Evolutionary conservation across 2,888 invertebrate genomes (phyloP).

Genomic region (Xestia rhomboidea): DNA sequence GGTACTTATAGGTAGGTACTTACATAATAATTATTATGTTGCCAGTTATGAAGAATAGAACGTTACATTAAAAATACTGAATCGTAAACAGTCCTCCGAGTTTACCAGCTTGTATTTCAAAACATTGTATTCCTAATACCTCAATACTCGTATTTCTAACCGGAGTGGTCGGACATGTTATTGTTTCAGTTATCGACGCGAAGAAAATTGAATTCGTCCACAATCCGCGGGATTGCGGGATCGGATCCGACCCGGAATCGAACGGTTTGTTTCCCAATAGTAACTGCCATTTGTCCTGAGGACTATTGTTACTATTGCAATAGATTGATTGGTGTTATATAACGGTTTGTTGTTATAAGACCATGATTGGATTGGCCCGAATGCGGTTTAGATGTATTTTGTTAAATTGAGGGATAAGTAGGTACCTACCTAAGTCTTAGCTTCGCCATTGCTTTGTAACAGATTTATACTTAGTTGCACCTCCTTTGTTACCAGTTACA

Average conservation of each 20-base stretch:
- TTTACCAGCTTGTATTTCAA: slow-evolving; percentile 24
- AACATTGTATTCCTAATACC: slow-evolving; percentile 44
- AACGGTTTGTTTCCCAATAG: slow-evolving; percentile 83
- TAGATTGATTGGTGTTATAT: slow-evolving; percentile 61
- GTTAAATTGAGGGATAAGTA: slow-evolving; percentile 26
- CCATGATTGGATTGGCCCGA: slow-evolving; percentile 48
- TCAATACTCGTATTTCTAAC: slow-evolving; percentile 50
- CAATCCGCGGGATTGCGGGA: slow-evolving; percentile 84
- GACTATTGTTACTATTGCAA: slow-evolving; percentile 70
- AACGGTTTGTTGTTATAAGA: slow-evolving; percentile 58
- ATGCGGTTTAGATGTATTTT: slow-evolving; percentile 35
- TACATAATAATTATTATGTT: background rate
- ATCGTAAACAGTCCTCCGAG: background rate
- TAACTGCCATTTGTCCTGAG: slow-evolving; percentile 69
- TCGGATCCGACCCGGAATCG: slow-evolving; percentile 78
- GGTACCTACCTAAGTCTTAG: background rate
- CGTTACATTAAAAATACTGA: background rate
- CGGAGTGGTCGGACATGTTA: slow-evolving; percentile 67
- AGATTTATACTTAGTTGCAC: background rate
- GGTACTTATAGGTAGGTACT: too few relatives aligned
- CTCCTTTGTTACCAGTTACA: background rate
- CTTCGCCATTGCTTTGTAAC: background rate
- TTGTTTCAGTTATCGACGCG: slow-evolving; percentile 85
- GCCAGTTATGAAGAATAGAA: background rate
- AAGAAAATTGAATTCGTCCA: slow-evolving; percentile 89